These are phyloP conservation scores for Epicauta chinensis DNA, from an alignment of 1,140 invertebrate genomes.

Conservation along the genomic window DNA sequence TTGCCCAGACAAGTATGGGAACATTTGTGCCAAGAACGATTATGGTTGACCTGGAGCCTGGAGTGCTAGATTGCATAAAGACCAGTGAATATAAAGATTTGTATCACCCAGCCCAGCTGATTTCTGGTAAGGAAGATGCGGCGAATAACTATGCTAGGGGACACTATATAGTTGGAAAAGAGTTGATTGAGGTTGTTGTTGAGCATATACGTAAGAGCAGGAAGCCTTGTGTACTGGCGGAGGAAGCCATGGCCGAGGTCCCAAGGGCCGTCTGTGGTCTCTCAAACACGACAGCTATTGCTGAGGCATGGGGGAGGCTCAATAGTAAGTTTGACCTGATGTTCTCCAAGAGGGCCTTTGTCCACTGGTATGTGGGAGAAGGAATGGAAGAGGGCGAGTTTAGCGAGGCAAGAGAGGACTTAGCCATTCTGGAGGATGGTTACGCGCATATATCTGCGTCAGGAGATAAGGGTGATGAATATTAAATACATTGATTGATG, in stretches of 20 bases:
- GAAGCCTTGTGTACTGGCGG: slow-evolving; percentile 70
- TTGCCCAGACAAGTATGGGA: slow-evolving; percentile 58
- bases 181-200: slow-evolving; percentile 74
- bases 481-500: too few relatives aligned
- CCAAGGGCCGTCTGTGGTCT: slow-evolving; percentile 82
- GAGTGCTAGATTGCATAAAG: slow-evolving; percentile 72
- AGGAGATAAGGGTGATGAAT: too few relatives aligned
- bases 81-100: slow-evolving; percentile 64
- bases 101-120: slow-evolving; percentile 69
- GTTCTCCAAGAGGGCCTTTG: slow-evolving; percentile 79
- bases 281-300: slow-evolving; percentile 80
- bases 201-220: slow-evolving; percentile 66
- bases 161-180: slow-evolving; percentile 83
- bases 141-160: slow-evolving; percentile 81
- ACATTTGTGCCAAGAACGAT: slow-evolving; percentile 64
- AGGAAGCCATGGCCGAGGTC: slow-evolving; percentile 75
- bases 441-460: too few relatives aligned
- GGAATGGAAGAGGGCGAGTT: slow-evolving; percentile 85
- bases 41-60: slow-evolving; percentile 68
- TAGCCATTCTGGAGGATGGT: slow-evolving; percentile 72
- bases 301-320: slow-evolving; percentile 76
- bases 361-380: slow-evolving; percentile 82
- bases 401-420: slow-evolving; percentile 78
- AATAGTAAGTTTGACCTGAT: slow-evolving; percentile 79
- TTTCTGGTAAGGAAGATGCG: slow-evolving; percentile 73